Percentiles rank a stretch among this genome's conserved stretches.
These are phyloP conservation scores for Cryptocephalus moraei DNA, from an alignment of 2,888 invertebrate genomes.

Conservation along the genomic window DNA sequence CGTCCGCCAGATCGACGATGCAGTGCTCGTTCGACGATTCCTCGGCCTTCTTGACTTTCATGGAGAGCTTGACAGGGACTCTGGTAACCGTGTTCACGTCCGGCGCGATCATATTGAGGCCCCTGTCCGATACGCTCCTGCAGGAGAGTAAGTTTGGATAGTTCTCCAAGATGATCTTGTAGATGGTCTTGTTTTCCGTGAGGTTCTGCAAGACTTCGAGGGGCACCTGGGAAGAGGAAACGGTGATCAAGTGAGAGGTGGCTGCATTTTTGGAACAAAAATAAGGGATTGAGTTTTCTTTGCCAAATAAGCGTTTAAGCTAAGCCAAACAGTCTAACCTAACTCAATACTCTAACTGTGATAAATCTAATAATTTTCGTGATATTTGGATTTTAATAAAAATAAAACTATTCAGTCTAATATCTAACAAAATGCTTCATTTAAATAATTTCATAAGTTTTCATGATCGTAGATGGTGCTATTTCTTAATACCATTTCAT, in stretches of 20 bases:
- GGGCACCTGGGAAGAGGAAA: slow-evolving; percentile 41
- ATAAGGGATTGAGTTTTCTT: too few species aligned
- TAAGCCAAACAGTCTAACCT: too few species aligned
- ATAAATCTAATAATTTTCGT: too few species aligned
- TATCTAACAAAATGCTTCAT: too few species aligned
- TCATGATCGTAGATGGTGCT: too few species aligned
- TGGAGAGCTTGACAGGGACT: slow-evolving; percentile 51
- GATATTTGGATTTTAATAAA: too few species aligned
- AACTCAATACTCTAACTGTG: too few species aligned
- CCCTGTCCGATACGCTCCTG: slow-evolving; percentile 54
- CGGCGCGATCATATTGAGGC: slow-evolving; percentile 34
- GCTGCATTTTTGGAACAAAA: too few species aligned
- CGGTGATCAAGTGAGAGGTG: not conserved
- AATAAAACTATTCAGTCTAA: too few species aligned
- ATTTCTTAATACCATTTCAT: slow-evolving; percentile 53
- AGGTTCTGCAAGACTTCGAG: slow-evolving; percentile 52
- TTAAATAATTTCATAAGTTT: too few species aligned
- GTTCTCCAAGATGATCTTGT: slow-evolving; percentile 60
- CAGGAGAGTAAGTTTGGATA: slow-evolving; percentile 58
- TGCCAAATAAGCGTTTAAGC: too few species aligned
- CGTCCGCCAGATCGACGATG: not conserved
- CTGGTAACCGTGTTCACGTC: slow-evolving; percentile 42
- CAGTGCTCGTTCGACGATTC: not conserved
- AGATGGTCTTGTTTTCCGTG: slow-evolving; percentile 52
- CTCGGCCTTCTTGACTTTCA: slow-evolving; percentile 42